phyloP scores from a whole-genome alignment of 2,113 vertebrate species.

The Lynx canadensis region DNA sequence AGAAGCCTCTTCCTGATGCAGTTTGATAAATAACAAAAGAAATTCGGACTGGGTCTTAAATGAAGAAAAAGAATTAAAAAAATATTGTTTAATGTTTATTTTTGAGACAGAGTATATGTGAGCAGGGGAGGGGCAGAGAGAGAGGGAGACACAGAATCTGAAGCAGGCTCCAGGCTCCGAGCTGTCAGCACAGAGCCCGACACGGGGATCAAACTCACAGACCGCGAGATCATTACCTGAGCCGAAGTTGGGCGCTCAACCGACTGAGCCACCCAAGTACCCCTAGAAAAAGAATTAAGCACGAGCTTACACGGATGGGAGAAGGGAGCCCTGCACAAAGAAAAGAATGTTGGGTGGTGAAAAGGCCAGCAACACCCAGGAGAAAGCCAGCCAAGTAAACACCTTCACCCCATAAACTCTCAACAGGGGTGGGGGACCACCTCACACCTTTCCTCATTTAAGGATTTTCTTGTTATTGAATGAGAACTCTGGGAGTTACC shows the following conservation, averaged over 20 bases:
- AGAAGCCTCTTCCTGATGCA: neutral
- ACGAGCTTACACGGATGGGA: neutral
- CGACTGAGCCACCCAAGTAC: too few species aligned
- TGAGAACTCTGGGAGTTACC: neutral
- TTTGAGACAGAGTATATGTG: too few species aligned
- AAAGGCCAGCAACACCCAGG: neutral
- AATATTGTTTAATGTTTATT: too few species aligned
- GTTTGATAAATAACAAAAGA: too few species aligned
- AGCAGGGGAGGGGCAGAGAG: too few species aligned
- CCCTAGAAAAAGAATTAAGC: too few species aligned
- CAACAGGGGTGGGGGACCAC: neutral
- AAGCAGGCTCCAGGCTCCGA: too few species aligned
- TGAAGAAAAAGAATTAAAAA: neutral
- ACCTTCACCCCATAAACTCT: neutral
- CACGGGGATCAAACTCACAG: too few species aligned
- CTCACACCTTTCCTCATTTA: neutral
- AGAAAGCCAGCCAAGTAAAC: neutral
- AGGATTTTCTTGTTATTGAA: neutral
- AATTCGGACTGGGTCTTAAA: neutral
- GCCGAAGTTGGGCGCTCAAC: too few species aligned
- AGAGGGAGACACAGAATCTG: too few species aligned
- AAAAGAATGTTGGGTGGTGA: neutral
- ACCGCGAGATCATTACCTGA: too few species aligned
- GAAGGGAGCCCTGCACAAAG: neutral
- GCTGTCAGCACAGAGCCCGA: too few species aligned